Percentiles rank a stretch among this genome's conserved stretches.
These are phyloP conservation scores for Torymus texanus DNA, from an alignment of 2,888 invertebrate genomes.

Conservation along the genomic window DNA sequence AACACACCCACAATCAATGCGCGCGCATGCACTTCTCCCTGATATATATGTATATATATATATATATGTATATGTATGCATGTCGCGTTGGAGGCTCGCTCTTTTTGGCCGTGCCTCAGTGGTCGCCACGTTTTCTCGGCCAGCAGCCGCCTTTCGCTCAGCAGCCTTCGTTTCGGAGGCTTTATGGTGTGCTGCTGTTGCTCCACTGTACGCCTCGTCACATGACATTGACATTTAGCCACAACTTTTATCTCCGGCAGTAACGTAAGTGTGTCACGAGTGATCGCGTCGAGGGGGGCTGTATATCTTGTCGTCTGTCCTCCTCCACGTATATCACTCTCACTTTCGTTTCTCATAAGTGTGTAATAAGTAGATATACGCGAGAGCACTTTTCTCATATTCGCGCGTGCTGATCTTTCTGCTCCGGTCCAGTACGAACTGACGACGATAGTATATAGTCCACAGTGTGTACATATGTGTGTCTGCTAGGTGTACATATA, in stretches of 20 bases:
- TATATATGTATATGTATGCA: neutral
- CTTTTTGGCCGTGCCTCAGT: slow-evolving; percentile 15
- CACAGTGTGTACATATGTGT: too few relatives aligned
- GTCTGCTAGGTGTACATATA: too few relatives aligned
- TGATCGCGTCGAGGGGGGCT: neutral
- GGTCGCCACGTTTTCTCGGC: slow-evolving; percentile 24
- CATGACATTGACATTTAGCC: slow-evolving; percentile 57
- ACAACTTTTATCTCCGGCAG: slow-evolving; percentile 46
- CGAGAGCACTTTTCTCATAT: too few relatives aligned
- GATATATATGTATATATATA: neutral
- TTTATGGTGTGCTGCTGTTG: slow-evolving; percentile 25
- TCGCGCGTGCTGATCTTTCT: neutral
- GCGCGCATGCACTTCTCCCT: neutral
- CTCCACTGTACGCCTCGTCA: slow-evolving; percentile 48
- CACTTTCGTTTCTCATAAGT: too few relatives aligned
- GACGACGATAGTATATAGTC: too few relatives aligned
- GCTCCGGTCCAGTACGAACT: slow-evolving; percentile 27
- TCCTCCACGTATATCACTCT: neutral
- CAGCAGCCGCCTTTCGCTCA: slow-evolving; percentile 15
- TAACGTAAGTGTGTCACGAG: slow-evolving; percentile 55
- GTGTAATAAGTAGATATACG: too few relatives aligned
- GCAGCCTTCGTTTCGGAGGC: neutral
- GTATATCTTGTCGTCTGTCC: neutral
- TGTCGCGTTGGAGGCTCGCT: too few relatives aligned
- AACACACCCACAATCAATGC: neutral